Conservation (phyloP, 2,888 invertebrate species). For the Sesia bembeciformis region DNA sequence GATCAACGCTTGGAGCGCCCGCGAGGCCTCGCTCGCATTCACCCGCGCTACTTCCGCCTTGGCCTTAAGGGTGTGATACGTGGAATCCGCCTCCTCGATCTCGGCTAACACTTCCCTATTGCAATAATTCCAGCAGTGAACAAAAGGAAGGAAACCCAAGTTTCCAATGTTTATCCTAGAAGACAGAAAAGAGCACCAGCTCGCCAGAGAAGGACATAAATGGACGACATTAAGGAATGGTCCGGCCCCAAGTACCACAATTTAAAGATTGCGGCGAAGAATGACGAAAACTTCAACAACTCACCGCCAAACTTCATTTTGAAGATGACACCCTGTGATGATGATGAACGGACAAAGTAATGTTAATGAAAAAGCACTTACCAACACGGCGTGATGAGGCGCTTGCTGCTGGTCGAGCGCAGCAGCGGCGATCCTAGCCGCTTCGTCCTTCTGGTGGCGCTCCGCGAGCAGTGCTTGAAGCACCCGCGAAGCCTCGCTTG, state of each 20-base stretch:
- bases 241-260: too few species aligned
- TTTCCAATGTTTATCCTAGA: too few species aligned
- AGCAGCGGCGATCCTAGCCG: conserved; percentile 32
- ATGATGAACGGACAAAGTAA: conserved; percentile 4
- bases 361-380: conserved; percentile 14
- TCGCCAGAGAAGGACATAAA: background rate
- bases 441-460: conserved; percentile 32
- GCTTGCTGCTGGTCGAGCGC: conserved; percentile 36
- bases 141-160: too few species aligned
- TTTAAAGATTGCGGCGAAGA: too few species aligned
- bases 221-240: background rate
- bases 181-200: background rate
- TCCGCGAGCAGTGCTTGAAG: conserved; percentile 39
- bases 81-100: conserved; percentile 40
- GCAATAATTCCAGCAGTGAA: conserved; percentile 6
- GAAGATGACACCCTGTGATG: conserved; percentile 6
- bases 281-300: too few species aligned
- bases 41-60: conserved; percentile 39
- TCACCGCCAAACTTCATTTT: too few species aligned
- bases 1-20: conserved; percentile 37
- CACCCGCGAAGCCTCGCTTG: conserved; percentile 37
- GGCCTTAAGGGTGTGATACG: conserved; percentile 29
- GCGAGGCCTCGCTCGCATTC: conserved; percentile 38
- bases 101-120: conserved; percentile 38
- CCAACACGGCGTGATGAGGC: conserved; percentile 42